A percentile compares a stretch with the other conserved stretches of the same genome.
phyloP scores from a whole-genome alignment of 2,888 invertebrate species.

The Lepetodrilus schrolli region DNA sequence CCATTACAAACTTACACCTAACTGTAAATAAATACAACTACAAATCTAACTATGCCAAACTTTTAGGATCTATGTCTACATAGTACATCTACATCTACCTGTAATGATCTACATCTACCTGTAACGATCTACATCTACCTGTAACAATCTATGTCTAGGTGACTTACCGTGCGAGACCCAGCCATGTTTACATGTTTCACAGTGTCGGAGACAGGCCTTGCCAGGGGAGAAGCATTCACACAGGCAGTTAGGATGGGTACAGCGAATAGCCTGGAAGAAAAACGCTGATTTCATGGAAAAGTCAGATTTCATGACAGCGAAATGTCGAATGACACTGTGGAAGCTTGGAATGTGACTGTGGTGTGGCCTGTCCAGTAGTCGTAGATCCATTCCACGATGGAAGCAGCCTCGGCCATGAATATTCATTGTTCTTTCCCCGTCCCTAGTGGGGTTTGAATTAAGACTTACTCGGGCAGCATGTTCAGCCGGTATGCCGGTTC shows the following conservation, averaged over 20 bases:
- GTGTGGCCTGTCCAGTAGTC: neutral
- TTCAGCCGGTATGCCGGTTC: too few relatives aligned
- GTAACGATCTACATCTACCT: too few relatives aligned
- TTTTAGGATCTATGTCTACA: too few relatives aligned
- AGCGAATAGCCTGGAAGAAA: slow-evolving; percentile 77
- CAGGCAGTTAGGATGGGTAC: slow-evolving; percentile 81
- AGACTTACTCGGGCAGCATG: too few relatives aligned
- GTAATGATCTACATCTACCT: too few relatives aligned
- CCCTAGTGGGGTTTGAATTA: too few relatives aligned
- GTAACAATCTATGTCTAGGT: too few relatives aligned
- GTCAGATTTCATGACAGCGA: slow-evolving; percentile 15
- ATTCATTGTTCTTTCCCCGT: neutral
- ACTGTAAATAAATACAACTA: too few relatives aligned
- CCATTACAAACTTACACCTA: too few relatives aligned
- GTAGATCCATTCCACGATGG: neutral
- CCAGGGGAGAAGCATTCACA: slow-evolving; percentile 84
- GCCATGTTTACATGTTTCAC: slow-evolving; percentile 83
- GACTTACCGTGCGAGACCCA: slow-evolving; percentile 86
- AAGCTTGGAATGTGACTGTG: neutral
- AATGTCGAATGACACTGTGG: slow-evolving; percentile 20
- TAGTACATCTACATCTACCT: too few relatives aligned
- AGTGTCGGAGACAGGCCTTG: slow-evolving; percentile 81
- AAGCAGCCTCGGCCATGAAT: slow-evolving; percentile 17
- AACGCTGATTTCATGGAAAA: slow-evolving; percentile 42
- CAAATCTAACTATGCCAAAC: too few relatives aligned